Conservation (phyloP, 2,888 invertebrate species). For the Tetranychus piercei region DNA sequence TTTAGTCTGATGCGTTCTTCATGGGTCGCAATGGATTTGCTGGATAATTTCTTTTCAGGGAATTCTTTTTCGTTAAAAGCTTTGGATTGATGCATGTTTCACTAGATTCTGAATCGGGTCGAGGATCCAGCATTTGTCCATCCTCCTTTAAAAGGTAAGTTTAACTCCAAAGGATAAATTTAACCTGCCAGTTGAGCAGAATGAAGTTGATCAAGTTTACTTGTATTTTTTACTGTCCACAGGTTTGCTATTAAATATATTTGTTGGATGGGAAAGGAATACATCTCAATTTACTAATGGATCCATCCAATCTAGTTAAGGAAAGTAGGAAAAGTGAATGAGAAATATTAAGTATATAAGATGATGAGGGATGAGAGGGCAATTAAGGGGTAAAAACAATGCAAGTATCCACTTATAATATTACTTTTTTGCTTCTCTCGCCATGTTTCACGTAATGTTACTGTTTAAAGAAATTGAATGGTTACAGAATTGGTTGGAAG, state of each 20-base stretch:
- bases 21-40: no score
- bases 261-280: not conserved
- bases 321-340: not conserved
- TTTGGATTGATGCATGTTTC: no score
- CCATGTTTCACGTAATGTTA: not conserved
- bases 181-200: not conserved
- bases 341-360: not conserved
- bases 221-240: not conserved
- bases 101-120: no score
- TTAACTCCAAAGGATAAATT: no score
- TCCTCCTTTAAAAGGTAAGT: no score
- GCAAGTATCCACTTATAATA: not conserved
- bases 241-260: not conserved
- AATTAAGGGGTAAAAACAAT: not conserved
- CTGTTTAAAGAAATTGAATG: not conserved
- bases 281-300: slow-evolving; percentile 1
- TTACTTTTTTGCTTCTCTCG: not conserved
- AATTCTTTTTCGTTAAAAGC: no score
- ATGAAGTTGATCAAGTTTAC: not conserved
- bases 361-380: not conserved
- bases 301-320: slow-evolving; percentile 1
- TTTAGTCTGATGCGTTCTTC: no score
- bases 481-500: not conserved
- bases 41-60: no score
- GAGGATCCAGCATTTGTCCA: no score